Conservation (phyloP, 1,140 invertebrate species). For the Muscidifurax raptorellus region DNA sequence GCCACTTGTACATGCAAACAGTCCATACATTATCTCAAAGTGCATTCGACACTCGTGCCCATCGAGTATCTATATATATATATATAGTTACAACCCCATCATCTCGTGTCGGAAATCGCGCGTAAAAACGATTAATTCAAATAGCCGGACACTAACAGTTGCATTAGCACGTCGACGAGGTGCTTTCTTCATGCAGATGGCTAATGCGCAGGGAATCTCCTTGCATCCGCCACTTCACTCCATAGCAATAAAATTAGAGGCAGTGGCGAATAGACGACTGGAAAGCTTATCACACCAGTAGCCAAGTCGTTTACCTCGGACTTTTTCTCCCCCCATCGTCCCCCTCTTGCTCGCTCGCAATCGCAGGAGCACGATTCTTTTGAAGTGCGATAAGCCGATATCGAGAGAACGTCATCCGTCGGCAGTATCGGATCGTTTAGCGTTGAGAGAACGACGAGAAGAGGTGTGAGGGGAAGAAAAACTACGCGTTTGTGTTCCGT, state of each 20-base stretch:
- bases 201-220: background rate
- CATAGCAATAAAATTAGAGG: background rate
- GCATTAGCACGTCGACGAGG: background rate
- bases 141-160: background rate
- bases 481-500: background rate
- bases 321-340: too few relatives aligned
- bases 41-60: background rate
- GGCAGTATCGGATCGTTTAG: background rate
- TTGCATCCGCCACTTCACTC: background rate
- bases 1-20: background rate
- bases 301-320: background rate
- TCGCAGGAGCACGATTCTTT: conserved; percentile 7
- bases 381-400: conserved; percentile 31
- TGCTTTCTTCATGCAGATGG: background rate
- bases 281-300: background rate
- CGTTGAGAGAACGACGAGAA: background rate
- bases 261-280: background rate
- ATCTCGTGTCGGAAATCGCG: background rate
- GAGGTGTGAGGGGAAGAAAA: background rate
- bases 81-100: too few relatives aligned
- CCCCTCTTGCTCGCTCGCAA: background rate
- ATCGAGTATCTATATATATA: background rate
- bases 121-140: background rate
- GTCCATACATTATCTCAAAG: background rate
- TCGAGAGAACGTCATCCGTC: background rate